These are phyloP conservation scores for Trematocara marginatum DNA, from an alignment of 2,113 vertebrate species.

Conservation along the genomic window DNA sequence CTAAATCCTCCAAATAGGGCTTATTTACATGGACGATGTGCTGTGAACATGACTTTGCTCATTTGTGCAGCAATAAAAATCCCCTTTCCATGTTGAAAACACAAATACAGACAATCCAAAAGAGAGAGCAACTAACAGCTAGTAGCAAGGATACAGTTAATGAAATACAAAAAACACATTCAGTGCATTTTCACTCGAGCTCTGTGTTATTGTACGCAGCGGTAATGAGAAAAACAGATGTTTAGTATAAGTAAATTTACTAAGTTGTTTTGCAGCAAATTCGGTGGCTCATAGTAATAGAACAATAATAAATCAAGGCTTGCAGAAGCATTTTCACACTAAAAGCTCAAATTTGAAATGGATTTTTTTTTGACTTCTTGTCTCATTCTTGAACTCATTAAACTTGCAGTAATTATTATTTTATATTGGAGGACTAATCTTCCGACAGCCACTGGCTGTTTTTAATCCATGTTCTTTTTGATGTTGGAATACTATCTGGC, in stretches of 20 bases:
- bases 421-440: not conserved
- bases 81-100: not conserved
- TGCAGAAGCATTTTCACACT: not conserved
- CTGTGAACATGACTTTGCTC: not conserved
- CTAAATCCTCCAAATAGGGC: not conserved
- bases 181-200: not conserved
- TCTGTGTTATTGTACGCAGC: not conserved
- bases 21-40: not conserved
- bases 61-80: not conserved
- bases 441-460: not conserved
- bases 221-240: not conserved
- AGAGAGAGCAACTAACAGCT: not conserved
- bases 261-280: not conserved
- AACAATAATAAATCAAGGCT: not conserved
- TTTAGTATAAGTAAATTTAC: not conserved
- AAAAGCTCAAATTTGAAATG: not conserved
- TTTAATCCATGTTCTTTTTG: not conserved
- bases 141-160: not conserved
- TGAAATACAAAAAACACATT: not conserved
- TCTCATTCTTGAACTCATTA: not conserved
- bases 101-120: not conserved
- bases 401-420: not conserved
- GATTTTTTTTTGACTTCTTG: not conserved
- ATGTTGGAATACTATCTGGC: not conserved
- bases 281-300: not conserved